phyloP scores from a whole-genome alignment of 2,113 vertebrate species.

The Galemys pyrenaicus region DNA sequence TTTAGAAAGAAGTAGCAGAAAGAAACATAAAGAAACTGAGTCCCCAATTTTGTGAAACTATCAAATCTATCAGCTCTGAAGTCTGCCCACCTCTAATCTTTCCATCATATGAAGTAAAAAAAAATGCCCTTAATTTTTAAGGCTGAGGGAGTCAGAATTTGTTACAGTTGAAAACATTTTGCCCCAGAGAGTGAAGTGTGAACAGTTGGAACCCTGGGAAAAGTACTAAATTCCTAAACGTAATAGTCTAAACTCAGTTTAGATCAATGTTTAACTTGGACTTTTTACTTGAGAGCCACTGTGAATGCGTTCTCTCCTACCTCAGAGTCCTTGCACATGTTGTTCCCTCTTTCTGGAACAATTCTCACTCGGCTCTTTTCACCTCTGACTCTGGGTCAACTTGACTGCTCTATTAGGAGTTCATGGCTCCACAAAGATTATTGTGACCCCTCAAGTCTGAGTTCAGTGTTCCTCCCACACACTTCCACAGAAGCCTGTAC shows the following conservation, averaged over 20 bases:
- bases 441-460: not conserved
- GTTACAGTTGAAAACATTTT: conserved; percentile 1
- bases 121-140: not conserved
- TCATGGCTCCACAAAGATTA: not conserved
- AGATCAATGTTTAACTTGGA: not conserved
- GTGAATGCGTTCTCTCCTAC: not conserved
- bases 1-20: not conserved
- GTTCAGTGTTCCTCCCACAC: not conserved
- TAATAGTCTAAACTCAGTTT: not conserved
- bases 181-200: not conserved
- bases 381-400: not conserved
- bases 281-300: not conserved
- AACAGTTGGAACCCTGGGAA: not conserved
- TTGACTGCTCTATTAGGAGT: not conserved
- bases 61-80: not conserved
- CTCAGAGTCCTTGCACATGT: not conserved
- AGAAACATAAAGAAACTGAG: not conserved
- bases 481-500: accelerated
- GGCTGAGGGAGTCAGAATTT: not conserved
- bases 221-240: not conserved
- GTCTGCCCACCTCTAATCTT: not conserved
- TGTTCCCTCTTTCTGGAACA: not conserved
- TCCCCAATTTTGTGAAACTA: not conserved
- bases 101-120: not conserved
- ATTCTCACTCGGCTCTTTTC: not conserved